Percentiles rank a stretch among this genome's conserved stretches.
Conservation (phyloP, 2,113 vertebrate species). For the Marmota monax region DNA sequence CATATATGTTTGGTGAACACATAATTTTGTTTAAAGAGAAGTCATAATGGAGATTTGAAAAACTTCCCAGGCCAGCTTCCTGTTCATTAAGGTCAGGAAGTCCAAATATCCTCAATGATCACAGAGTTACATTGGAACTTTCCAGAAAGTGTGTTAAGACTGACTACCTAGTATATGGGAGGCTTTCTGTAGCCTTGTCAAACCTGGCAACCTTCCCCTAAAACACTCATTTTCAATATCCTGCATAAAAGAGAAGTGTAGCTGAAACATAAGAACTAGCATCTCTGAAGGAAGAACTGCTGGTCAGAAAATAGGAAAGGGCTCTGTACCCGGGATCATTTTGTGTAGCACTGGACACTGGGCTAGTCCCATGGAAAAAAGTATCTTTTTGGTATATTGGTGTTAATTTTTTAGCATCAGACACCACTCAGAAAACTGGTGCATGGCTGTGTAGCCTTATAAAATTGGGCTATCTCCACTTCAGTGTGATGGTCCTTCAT, state of each 20-base stretch:
- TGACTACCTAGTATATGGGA: neutral
- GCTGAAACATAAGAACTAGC: neutral
- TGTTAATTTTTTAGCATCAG: neutral
- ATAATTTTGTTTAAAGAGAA: slow-evolving; percentile 34
- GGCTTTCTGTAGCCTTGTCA: neutral
- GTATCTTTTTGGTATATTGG: neutral
- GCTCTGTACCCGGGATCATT: neutral
- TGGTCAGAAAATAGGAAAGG: neutral
- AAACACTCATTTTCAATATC: neutral
- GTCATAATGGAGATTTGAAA: slow-evolving; percentile 20
- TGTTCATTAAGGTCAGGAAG: slow-evolving; percentile 4
- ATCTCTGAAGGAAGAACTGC: neutral
- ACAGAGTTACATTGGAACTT: neutral
- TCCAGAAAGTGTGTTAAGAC: neutral
- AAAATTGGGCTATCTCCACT: neutral
- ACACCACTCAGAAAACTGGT: neutral
- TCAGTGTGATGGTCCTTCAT: neutral
- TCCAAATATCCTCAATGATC: neutral
- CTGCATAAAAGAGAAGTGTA: neutral
- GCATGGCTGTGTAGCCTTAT: neutral
- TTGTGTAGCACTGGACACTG: neutral
- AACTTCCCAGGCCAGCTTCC: slow-evolving; percentile 5
- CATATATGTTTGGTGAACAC: neutral
- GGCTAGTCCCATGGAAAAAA: neutral
- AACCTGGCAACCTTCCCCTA: neutral